These are phyloP conservation scores for Conus betulinus DNA, from an alignment of 1,140 invertebrate species.

Conservation along the genomic window DNA sequence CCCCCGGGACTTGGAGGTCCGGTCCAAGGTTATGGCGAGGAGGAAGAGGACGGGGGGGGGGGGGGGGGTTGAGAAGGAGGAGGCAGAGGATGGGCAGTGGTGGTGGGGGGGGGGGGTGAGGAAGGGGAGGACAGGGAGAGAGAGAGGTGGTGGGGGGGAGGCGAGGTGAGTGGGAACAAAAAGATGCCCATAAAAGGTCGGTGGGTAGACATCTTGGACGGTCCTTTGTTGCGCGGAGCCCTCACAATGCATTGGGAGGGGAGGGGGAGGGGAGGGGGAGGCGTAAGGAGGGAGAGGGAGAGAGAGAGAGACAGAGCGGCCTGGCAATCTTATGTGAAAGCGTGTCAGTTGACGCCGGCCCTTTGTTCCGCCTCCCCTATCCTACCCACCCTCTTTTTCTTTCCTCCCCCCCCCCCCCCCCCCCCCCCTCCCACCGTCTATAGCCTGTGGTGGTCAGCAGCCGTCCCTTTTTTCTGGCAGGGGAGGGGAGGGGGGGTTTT, in stretches of 20 bases:
- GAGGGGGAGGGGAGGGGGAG: not conserved
- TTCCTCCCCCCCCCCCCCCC: not conserved
- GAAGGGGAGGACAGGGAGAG: not conserved
- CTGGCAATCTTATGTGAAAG: conserved; percentile 22
- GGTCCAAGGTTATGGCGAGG: not conserved
- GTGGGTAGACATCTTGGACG: not conserved
- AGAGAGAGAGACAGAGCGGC: not conserved
- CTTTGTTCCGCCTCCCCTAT: not conserved
- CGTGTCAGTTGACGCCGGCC: not conserved
- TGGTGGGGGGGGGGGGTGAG: not conserved
- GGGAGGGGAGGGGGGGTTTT: not conserved
- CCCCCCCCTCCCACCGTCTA: not conserved
- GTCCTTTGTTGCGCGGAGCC: not conserved
- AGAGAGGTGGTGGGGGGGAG: not conserved
- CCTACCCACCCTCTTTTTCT: not conserved
- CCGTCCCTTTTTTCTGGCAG: not conserved
- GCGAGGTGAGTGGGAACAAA: not conserved
- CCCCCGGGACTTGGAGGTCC: not conserved
- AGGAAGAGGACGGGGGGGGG: too few relatives aligned
- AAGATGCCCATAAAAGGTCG: not conserved
- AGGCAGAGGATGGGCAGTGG: too few relatives aligned
- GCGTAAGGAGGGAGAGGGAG: not conserved
- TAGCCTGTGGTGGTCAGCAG: not conserved
- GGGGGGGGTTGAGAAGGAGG: too few relatives aligned
- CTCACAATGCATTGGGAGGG: not conserved